A percentile compares a stretch with the other conserved stretches of the same genome.
Conservation (phyloP, 2,113 vertebrate genomes). For the Noctilio leporinus region DNA sequence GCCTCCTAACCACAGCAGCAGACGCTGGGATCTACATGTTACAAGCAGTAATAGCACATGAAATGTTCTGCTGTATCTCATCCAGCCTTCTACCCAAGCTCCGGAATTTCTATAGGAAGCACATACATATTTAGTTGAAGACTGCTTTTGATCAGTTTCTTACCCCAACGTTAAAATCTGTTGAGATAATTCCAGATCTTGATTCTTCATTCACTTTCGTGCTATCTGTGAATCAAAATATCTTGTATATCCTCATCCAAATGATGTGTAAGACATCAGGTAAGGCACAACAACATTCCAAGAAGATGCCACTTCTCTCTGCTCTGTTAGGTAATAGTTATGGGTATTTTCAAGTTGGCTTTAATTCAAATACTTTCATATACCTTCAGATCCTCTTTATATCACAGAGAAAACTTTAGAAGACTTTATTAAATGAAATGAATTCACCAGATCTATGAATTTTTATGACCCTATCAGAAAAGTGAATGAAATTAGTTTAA, state of each 20-base stretch:
- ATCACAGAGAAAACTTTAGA: background rate
- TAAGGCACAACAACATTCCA: background rate
- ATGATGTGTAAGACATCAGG: background rate
- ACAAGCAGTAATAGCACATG: background rate
- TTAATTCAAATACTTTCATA: background rate
- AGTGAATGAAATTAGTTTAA: background rate
- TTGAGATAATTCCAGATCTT: background rate
- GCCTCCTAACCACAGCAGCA: background rate
- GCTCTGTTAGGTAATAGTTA: background rate
- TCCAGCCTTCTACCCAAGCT: background rate
- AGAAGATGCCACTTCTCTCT: background rate
- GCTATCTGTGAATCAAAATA: background rate
- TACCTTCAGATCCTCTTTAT: background rate
- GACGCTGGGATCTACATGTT: background rate
- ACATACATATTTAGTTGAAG: background rate
- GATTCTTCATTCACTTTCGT: background rate
- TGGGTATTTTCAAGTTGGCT: background rate
- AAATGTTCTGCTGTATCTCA: background rate
- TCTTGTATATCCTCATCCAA: background rate
- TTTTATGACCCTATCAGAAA: conserved; percentile 4
- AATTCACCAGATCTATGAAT: background rate
- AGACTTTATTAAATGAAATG: background rate
- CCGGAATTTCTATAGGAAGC: background rate
- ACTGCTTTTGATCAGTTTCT: background rate
- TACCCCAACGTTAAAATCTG: background rate